A percentile compares a stretch with the other conserved stretches of the same genome.
phyloP scores from a whole-genome alignment of 1,140 invertebrate species.

The Microplitis demolitor region DNA sequence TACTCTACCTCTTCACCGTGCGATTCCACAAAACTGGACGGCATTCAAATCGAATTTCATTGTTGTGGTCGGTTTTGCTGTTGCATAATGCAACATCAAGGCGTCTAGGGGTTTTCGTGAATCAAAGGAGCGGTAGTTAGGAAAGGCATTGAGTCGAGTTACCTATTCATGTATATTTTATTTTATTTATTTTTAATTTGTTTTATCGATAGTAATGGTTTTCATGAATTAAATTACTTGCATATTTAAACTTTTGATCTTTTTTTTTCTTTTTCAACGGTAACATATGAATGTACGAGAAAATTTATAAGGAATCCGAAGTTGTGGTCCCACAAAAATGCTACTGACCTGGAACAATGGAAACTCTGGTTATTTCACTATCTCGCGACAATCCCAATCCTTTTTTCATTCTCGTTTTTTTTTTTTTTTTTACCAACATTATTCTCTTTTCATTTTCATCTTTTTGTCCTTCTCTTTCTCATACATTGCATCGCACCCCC shows the following conservation, averaged over 20 bases:
- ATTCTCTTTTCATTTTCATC: not conserved
- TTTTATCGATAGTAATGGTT: no score
- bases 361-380: not conserved
- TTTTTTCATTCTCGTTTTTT: not conserved
- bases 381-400: not conserved
- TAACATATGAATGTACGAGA: no score
- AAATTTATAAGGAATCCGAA: no score
- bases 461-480: not conserved
- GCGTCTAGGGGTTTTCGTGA: not conserved
- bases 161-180: no score
- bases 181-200: no score
- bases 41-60: slow-evolving; percentile 14
- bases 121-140: not conserved
- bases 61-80: not conserved
- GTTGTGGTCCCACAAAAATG: no score
- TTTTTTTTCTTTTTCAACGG: no score
- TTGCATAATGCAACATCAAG: slow-evolving; percentile 1
- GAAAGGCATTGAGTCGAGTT: not conserved
- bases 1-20: not conserved
- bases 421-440: not conserved
- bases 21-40: slow-evolving; percentile 7
- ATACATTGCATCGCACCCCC: not conserved
- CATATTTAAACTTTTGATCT: no score
- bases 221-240: no score
- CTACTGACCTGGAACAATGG: not conserved